Evolutionary conservation across 2,888 invertebrate species (phyloP).

Genomic region (Aproaerema taeniolella): DNA sequence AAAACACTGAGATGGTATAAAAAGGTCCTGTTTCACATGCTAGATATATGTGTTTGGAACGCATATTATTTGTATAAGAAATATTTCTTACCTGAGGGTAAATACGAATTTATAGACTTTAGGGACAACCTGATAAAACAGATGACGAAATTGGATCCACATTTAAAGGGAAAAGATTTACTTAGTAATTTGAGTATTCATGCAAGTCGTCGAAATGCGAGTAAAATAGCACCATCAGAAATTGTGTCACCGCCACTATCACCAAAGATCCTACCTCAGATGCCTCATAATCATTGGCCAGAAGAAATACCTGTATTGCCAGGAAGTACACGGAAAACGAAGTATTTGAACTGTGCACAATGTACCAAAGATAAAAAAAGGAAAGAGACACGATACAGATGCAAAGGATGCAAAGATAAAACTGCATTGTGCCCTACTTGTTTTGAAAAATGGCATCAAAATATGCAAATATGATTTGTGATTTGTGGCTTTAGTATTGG

Average conservation of each 20-base stretch:
- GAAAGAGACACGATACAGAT: conserved; percentile 10
- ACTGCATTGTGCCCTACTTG: conserved; percentile 8
- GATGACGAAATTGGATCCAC: neutral
- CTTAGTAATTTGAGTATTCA: neutral
- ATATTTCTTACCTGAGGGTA: conserved; percentile 12
- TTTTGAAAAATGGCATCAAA: conserved; percentile 12
- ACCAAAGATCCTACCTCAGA: neutral
- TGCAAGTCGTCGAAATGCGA: neutral
- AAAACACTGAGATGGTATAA: conserved; percentile 8
- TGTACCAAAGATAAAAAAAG: conserved; percentile 12
- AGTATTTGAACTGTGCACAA: conserved; percentile 7
- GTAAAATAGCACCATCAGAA: neutral
- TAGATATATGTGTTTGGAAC: conserved; percentile 16
- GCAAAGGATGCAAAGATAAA: conserved; percentile 1
- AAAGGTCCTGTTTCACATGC: conserved; percentile 1
- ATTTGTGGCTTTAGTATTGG: neutral
- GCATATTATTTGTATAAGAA: conserved; percentile 16
- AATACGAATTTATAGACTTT: conserved; percentile 11
- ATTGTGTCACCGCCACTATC: conserved; percentile 1
- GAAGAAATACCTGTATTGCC: neutral
- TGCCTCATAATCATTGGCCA: neutral
- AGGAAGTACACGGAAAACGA: neutral
- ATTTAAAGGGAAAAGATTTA: neutral
- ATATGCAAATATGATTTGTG: neutral
- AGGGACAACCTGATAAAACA: conserved; percentile 13